Conservation (phyloP, 2,888 invertebrate genomes). For the Neoscelio sp. region DNA sequence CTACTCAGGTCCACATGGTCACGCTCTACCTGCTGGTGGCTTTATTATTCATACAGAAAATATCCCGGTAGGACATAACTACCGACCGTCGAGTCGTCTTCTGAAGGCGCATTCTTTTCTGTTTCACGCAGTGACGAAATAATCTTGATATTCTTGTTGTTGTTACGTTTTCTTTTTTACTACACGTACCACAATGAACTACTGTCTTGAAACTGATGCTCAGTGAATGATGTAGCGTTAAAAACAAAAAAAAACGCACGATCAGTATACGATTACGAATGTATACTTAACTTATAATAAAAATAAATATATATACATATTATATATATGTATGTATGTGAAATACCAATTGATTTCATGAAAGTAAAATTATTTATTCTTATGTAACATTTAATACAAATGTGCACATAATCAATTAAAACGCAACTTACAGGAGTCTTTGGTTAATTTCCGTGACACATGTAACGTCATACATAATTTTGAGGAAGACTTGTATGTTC, state of each 20-base stretch:
- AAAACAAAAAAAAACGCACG: slow-evolving; percentile 42
- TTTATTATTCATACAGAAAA: slow-evolving; percentile 46
- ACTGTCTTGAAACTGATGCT: slow-evolving; percentile 48
- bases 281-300: slow-evolving; percentile 62
- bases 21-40: slow-evolving; percentile 50
- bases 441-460: slow-evolving; percentile 5
- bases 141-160: slow-evolving; percentile 39
- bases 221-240: slow-evolving; percentile 50
- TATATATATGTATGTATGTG: slow-evolving; percentile 35
- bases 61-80: slow-evolving; percentile 58
- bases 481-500: slow-evolving; percentile 31
- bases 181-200: slow-evolving; percentile 25
- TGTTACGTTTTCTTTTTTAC: slow-evolving; percentile 21
- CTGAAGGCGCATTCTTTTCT: slow-evolving; percentile 14
- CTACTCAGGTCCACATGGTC: slow-evolving; percentile 79
- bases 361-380: slow-evolving; percentile 50
- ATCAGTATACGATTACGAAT: slow-evolving; percentile 65
- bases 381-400: slow-evolving; percentile 39
- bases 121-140: slow-evolving; percentile 30
- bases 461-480: slow-evolving; percentile 40
- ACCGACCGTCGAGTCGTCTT: slow-evolving; percentile 1
- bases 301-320: slow-evolving; percentile 36
- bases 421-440: slow-evolving; percentile 28
- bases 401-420: slow-evolving; percentile 55
- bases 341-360: slow-evolving; percentile 44